These are phyloP conservation scores for Xanthia icteritia DNA, from an alignment of 2,888 invertebrate species.

Conservation along the genomic window DNA sequence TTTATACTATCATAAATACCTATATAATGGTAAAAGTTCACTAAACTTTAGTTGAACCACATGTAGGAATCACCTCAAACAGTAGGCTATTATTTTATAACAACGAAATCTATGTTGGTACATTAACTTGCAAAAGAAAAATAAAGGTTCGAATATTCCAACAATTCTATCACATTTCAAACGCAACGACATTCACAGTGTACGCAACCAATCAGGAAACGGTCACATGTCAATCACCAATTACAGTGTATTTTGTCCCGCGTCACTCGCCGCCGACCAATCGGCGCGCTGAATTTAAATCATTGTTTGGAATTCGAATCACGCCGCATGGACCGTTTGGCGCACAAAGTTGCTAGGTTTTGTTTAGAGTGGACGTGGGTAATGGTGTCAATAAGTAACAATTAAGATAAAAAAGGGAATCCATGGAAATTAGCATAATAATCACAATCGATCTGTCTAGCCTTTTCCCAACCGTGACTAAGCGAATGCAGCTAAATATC, in stretches of 20 bases:
- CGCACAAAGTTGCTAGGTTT: slow-evolving; percentile 34
- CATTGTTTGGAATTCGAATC: slow-evolving; percentile 78
- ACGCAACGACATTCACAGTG: slow-evolving; percentile 66
- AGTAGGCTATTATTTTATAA: neutral
- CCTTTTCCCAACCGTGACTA: too few relatives aligned
- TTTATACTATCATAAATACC: neutral
- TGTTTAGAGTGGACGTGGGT: neutral
- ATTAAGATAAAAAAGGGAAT: neutral
- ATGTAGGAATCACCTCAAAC: neutral
- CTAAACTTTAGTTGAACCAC: neutral
- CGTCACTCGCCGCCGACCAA: slow-evolving; percentile 81
- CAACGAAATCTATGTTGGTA: neutral
- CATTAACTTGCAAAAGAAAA: neutral
- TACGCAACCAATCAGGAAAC: slow-evolving; percentile 84
- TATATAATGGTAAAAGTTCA: neutral
- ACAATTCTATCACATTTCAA: slow-evolving; percentile 71
- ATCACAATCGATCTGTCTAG: neutral
- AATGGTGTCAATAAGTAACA: neutral
- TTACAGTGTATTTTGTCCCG: slow-evolving; percentile 86
- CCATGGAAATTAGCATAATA: neutral
- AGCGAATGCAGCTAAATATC: too few relatives aligned
- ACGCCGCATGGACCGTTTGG: slow-evolving; percentile 56
- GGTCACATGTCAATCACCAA: slow-evolving; percentile 88
- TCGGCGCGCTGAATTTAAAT: slow-evolving; percentile 83
- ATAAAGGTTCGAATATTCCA: neutral